Evolutionary conservation across 2,888 invertebrate species (phyloP).

Genomic region (Poecilobothrus nobilitatus): DNA sequence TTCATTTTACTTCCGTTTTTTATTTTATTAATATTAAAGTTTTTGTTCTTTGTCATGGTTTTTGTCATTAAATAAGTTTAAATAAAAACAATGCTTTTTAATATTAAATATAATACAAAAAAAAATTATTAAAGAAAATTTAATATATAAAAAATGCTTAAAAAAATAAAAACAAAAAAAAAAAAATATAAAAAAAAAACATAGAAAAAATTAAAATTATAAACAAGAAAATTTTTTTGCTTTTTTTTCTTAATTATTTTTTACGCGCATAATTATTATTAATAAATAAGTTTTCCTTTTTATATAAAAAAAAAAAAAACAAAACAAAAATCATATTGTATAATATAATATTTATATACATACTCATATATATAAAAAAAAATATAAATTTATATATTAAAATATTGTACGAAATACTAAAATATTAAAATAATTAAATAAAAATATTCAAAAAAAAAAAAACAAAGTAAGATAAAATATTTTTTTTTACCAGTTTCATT

Average conservation of each 20-base stretch:
- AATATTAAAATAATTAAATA: too few relatives aligned
- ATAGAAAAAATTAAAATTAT: slow-evolving; percentile 1
- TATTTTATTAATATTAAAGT: too few relatives aligned
- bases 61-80: too few relatives aligned
- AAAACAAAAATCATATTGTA: too few relatives aligned
- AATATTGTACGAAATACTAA: too few relatives aligned
- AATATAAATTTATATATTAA: not conserved
- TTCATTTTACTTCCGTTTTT: too few relatives aligned
- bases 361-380: not conserved
- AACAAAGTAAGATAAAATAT: not conserved
- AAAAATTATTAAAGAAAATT: not conserved
- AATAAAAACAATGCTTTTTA: not conserved
- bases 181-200: not conserved
- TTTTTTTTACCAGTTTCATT: too few relatives aligned
- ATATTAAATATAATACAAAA: not conserved
- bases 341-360: not conserved
- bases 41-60: too few relatives aligned
- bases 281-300: not conserved
- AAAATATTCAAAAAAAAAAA: not conserved
- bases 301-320: not conserved
- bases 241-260: not conserved
- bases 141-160: not conserved
- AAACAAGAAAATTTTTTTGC: not conserved
- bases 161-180: not conserved
- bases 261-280: not conserved